Base-by-base conservation (phyloP, 2,888 invertebrate species). In the Amiota mariae region DNA sequence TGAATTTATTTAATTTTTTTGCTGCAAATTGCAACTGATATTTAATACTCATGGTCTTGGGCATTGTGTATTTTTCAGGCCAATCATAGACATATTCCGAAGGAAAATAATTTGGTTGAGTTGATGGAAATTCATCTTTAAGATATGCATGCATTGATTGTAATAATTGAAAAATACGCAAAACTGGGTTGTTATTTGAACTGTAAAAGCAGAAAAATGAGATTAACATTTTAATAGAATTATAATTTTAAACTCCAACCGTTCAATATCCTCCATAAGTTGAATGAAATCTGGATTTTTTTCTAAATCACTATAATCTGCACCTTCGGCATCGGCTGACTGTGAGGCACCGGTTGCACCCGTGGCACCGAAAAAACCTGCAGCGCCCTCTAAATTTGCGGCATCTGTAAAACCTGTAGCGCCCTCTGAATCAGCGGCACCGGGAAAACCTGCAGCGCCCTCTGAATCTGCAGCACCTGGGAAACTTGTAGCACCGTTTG, bases 1-100 rank as follows among this genome's bases (percentile, higher is more conserved):
- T 54, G 51, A 88, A 88, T 0, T 79, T 79, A 0, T 80, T 81
- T 12, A 82, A 18, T 49, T 86, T 86, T 24, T 79, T 78, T 61
- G 71, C 71, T n/a, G 87, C 72, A 20, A 86, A 79, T n/a, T 85
- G 85, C 9, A 88, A 72, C 46, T 88, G 88, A 72, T 83, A 80
- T 47, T 85, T 88, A 13, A 88, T 63, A 74, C 82, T 88, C 24
- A 75, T 57, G 4, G 85, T 84, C n/a, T 73, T 49, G 1, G 87
- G 85, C 72, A 80, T 68, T 1, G 75, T 6, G 10, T 8, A 6
- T 8, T 73, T 77, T 0, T 10, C 36, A 4, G 80, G 72, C 48
- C 72, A 15, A 8, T 82, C 77, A 13, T 74, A 80, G 4, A 79
- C 36, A 36, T 80, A 84, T 47, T 80, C 82, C 46, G 81, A 82